Base-by-base conservation (phyloP, 2,113 vertebrate genomes). In the Setophaga petechia region DNA sequence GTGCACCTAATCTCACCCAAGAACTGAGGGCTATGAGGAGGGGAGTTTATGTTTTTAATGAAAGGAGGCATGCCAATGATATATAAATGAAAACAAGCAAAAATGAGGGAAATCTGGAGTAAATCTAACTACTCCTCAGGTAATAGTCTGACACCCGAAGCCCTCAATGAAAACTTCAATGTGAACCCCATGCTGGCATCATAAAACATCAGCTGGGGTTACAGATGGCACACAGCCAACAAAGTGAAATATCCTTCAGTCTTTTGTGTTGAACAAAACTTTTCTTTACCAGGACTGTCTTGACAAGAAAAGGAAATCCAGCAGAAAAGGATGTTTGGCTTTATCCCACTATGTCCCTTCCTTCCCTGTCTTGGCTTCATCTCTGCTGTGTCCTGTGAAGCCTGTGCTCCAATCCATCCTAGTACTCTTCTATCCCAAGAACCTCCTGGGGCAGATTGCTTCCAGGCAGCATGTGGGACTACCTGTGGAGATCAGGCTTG, bases 131-230 rank as follows among this genome's bases (percentile, higher is more conserved):
- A 4, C 17, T 87, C 20, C 27, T 87, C 14, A 57, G 51, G 41
- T 71, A 47, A 35, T 33, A 39, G n/a, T 30, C 51, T 84, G 43
- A 65, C 25, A 65, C 21, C 27, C 35, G 69, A 87, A 81, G 41
- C 65, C 30, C 18, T 23, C 1, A 1, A 3, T 78, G 37, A 76
- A 69, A 90, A 57, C 0, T 0, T 6, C 31, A 75, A 21, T 18
- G 33, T 14, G 55, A 46, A 43, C 8, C 24, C 8, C 62, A 37
- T 58, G 35, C 14, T 1, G 3, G 47, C 20, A 3, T 75, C 44
- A 12, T 49, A 55, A 79, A 27, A 43, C 1, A 1, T 51, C 69
- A 82, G 10, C 24, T 69, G 37, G 58, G 30, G 74, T 66, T 65
- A 78, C 14, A 17, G 33, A 28, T 35, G 41, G 74, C 59, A n/a